These are phyloP conservation scores for Synergus umbraculus DNA, from an alignment of 2,888 invertebrate species.

Conservation along the genomic window DNA sequence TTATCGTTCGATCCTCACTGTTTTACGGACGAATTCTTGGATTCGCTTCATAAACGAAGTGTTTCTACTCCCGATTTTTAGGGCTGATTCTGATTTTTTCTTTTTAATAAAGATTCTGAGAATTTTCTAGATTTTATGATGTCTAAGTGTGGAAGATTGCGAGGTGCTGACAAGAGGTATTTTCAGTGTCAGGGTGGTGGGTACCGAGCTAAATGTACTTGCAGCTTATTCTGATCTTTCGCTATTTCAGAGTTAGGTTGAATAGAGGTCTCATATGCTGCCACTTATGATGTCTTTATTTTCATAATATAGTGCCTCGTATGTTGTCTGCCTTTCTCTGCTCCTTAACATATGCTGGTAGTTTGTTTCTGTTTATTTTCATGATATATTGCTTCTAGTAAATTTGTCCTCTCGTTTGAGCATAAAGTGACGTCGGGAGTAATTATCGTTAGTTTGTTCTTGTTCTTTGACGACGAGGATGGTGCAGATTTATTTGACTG, in stretches of 20 bases:
- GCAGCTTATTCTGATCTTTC: not conserved
- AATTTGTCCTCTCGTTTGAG: slow-evolving; percentile 20
- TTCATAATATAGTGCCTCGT: slow-evolving; percentile 14
- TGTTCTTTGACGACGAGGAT: not conserved
- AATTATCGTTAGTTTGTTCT: slow-evolving; percentile 5
- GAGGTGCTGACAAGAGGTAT: not conserved
- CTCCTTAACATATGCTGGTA: slow-evolving; percentile 3
- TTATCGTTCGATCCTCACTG: not conserved
- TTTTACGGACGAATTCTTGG: not conserved
- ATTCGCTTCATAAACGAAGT: not conserved
- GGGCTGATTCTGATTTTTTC: not conserved
- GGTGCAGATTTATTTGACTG: not conserved
- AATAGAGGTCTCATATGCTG: slow-evolving; percentile 26
- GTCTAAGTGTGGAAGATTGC: not conserved
- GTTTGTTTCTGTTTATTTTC: slow-evolving; percentile 20
- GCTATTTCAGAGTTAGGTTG: not conserved
- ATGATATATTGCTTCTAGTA: slow-evolving; percentile 13
- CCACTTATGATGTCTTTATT: slow-evolving; percentile 17
- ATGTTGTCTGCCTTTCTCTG: not conserved
- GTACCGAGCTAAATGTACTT: not conserved
- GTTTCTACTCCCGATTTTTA: not conserved
- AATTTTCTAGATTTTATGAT: not conserved
- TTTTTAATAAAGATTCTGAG: not conserved
- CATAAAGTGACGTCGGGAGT: slow-evolving; percentile 6
- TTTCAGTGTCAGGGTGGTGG: slow-evolving; percentile 17